phyloP scores from a whole-genome alignment of 2,113 vertebrate genomes.

The Hyperoodon ampullatus region DNA sequence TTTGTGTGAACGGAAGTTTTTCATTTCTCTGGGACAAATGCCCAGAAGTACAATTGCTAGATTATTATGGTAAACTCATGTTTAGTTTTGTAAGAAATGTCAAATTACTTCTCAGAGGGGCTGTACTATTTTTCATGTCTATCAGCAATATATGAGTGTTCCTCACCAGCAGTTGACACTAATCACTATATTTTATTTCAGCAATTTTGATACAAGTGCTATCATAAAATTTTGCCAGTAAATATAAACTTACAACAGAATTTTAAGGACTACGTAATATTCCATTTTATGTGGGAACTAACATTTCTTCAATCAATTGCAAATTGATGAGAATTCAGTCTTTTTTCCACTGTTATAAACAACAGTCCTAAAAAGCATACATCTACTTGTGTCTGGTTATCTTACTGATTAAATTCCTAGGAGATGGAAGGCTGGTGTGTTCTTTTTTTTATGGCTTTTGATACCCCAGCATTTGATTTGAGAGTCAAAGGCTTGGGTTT shows the following conservation, averaged over 20 bases:
- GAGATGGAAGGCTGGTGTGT: not conserved
- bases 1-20: not conserved
- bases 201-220: not conserved
- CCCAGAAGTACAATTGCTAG: not conserved
- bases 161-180: not conserved
- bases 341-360: not conserved
- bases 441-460: not conserved
- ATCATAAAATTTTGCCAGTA: not conserved
- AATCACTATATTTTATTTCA: not conserved
- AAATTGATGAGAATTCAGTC: not conserved
- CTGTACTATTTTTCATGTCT: not conserved
- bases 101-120: not conserved
- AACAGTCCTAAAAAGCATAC: not conserved
- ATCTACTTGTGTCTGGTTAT: not conserved
- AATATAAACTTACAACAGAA: not conserved
- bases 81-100: not conserved
- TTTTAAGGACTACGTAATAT: not conserved
- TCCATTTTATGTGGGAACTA: not conserved
- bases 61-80: not conserved
- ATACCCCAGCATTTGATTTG: not conserved
- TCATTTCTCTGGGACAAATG: not conserved
- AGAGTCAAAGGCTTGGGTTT: not conserved
- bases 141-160: not conserved
- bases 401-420: not conserved
- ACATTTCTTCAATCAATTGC: not conserved